These are phyloP conservation scores for Epizoanthus rinbou DNA, from an alignment of 92 coral and sea anemone genomes.

Conservation along the genomic window DNA sequence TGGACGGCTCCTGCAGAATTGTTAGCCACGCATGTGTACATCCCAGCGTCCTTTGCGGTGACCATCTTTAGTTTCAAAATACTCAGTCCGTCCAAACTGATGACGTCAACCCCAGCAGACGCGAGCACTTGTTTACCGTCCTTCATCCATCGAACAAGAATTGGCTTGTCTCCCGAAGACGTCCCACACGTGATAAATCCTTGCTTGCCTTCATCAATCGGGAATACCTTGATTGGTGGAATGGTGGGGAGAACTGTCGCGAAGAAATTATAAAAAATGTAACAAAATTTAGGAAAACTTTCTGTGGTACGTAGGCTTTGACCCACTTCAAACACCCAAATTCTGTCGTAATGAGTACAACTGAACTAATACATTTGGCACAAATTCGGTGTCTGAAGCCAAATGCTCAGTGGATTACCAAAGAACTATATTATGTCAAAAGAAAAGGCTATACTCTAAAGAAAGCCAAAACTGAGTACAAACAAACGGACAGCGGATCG, in stretches of 20 bases:
- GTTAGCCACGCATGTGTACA: slow-evolving; percentile 76
- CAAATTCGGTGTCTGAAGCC: too few species aligned
- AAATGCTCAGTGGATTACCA: too few species aligned
- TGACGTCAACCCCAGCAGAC: slow-evolving; percentile 37
- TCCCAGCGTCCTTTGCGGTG: slow-evolving; percentile 75
- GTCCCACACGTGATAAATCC: slow-evolving; percentile 47
- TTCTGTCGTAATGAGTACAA: too few species aligned
- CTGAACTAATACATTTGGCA: too few species aligned
- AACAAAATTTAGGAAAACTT: too few species aligned
- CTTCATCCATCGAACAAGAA: slow-evolving; percentile 70
- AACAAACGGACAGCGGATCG: too few species aligned
- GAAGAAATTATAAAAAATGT: not conserved
- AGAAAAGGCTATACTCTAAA: too few species aligned
- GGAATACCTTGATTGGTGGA: slow-evolving; percentile 41
- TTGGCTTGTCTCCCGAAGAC: slow-evolving; percentile 42
- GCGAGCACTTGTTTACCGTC: slow-evolving; percentile 56
- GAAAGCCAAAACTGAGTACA: too few species aligned
- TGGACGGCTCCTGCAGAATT: slow-evolving; percentile 73
- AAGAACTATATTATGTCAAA: too few species aligned
- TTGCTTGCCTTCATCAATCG: slow-evolving; percentile 54
- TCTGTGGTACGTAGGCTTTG: too few species aligned
- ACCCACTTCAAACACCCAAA: too few species aligned
- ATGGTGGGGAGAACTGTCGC: slow-evolving; percentile 56
- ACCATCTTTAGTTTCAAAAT: slow-evolving; percentile 22
- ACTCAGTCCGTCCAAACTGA: slow-evolving; percentile 14